Evolutionary conservation across 2,888 invertebrate genomes (phyloP).

Genomic region (Conistra vaccinii): DNA sequence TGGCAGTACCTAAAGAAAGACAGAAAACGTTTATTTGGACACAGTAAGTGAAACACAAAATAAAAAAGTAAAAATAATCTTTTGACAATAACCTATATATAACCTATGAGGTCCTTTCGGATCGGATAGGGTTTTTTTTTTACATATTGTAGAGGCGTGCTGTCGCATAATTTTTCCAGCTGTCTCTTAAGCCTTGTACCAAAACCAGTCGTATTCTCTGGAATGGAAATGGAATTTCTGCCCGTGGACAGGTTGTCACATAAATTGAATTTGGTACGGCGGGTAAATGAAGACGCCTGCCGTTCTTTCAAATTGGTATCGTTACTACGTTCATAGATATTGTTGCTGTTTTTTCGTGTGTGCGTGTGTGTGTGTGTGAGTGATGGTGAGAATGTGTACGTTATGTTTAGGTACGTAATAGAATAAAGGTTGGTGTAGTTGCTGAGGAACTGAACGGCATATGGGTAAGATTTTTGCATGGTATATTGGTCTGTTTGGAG

Average conservation of each 20-base stretch:
- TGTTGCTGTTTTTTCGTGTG: conserved; percentile 46
- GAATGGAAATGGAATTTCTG: conserved; percentile 75
- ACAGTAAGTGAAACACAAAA: too few relatives aligned
- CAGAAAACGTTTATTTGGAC: too few relatives aligned
- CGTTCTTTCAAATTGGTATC: conserved; percentile 75
- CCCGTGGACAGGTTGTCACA: conserved; percentile 78
- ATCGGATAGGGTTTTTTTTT: too few relatives aligned
- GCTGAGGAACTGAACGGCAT: background rate
- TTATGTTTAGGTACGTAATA: conserved; percentile 12
- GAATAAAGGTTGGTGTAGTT: background rate
- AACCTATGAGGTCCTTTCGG: too few relatives aligned
- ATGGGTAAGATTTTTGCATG: background rate
- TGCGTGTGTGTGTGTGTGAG: background rate
- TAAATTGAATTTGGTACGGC: conserved; percentile 79
- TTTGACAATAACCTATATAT: too few relatives aligned
- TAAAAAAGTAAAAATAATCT: too few relatives aligned
- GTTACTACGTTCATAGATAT: conserved; percentile 69
- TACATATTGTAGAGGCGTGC: too few relatives aligned
- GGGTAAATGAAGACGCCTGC: conserved; percentile 77
- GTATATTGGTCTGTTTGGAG: background rate
- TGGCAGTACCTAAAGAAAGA: too few relatives aligned
- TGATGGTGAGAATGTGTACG: background rate
- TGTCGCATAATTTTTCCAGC: background rate
- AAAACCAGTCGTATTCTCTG: conserved; percentile 53
- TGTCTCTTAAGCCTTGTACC: conserved; percentile 33